These are phyloP conservation scores for Diplolepis rosae DNA, from an alignment of 2,888 invertebrate genomes.

Conservation along the genomic window DNA sequence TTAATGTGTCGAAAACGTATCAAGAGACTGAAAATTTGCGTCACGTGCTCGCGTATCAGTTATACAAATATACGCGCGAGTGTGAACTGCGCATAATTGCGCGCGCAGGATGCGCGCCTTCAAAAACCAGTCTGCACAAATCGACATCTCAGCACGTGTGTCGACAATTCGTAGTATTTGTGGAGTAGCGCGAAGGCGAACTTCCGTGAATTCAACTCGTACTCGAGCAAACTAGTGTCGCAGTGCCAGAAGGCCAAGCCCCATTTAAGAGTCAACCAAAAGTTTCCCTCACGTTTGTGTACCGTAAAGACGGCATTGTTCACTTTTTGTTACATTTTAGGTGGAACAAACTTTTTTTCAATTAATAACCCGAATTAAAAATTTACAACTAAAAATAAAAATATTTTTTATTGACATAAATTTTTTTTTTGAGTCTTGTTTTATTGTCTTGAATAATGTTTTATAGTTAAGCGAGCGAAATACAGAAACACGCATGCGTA, in stretches of 20 bases:
- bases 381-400: too few species aligned
- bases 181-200: slow-evolving; percentile 69
- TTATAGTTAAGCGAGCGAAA: too few species aligned
- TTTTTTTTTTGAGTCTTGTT: too few species aligned
- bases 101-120: slow-evolving; percentile 37
- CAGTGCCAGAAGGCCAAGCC: slow-evolving; percentile 72
- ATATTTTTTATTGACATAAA: too few species aligned
- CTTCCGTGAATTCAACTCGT: slow-evolving; percentile 67
- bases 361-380: too few species aligned
- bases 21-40: background rate
- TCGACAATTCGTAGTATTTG: slow-evolving; percentile 66
- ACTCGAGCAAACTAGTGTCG: slow-evolving; percentile 59
- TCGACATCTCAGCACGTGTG: slow-evolving; percentile 54
- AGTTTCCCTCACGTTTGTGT: too few species aligned
- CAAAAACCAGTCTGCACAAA: slow-evolving; percentile 43
- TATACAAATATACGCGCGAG: slow-evolving; percentile 8
- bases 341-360: too few species aligned
- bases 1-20: background rate
- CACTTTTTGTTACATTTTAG: too few species aligned
- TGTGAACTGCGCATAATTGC: slow-evolving; percentile 24
- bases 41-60: slow-evolving; percentile 23
- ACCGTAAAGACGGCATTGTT: too few species aligned
- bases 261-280: slow-evolving; percentile 57
- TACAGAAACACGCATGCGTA: too few species aligned
- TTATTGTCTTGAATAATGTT: too few species aligned